Conservation (phyloP, 2,797 vertebrate species). For the Xiphorhynchus erythropygius region DNA sequence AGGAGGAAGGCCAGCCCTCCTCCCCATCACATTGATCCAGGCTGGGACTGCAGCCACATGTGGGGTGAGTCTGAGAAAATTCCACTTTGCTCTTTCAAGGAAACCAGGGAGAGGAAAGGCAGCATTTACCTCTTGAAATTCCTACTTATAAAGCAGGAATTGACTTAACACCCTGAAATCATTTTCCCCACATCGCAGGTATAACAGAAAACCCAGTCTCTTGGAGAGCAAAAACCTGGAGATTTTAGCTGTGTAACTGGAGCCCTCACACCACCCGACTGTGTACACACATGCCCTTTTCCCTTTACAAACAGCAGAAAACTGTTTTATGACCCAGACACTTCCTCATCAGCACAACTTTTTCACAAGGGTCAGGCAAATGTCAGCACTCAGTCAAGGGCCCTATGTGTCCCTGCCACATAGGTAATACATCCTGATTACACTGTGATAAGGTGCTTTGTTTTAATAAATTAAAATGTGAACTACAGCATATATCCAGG, state of each 20-base stretch:
- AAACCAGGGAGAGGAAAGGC: background rate
- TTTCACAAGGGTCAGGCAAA: background rate
- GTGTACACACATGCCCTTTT: background rate
- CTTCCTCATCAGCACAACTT: background rate
- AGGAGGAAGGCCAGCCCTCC: background rate
- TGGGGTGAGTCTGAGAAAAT: background rate
- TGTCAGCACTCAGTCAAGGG: background rate
- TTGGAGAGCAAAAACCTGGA: background rate
- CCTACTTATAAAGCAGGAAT: background rate
- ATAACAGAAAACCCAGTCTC: background rate
- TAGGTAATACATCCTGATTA: background rate
- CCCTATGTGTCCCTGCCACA: fast-evolving
- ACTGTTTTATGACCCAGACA: background rate
- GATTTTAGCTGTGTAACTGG: background rate
- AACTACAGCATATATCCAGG: background rate
- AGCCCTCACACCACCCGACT: background rate
- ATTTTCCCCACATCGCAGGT: background rate
- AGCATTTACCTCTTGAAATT: background rate
- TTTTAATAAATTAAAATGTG: background rate
- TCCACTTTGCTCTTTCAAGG: background rate
- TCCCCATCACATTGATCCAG: background rate
- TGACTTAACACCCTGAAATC: background rate
- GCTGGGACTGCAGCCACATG: background rate
- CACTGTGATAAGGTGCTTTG: background rate
- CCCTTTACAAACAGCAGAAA: background rate